Percentiles rank a stretch among this genome's conserved stretches.
Conservation (phyloP, 2,113 vertebrate genomes). For the Silurus glanis region DNA sequence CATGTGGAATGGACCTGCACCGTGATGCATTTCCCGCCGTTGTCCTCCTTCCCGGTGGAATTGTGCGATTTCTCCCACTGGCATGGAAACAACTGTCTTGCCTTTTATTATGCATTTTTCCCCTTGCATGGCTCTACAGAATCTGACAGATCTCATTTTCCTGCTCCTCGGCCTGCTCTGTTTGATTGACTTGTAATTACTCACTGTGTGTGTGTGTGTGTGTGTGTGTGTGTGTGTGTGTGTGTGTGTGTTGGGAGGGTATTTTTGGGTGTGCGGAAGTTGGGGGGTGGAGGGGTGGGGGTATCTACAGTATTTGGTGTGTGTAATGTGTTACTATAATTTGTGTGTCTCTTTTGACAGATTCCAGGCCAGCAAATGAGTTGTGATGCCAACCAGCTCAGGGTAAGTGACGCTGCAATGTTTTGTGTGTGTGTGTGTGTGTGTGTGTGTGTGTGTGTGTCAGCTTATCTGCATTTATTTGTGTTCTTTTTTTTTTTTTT, state of each 20-base stretch:
- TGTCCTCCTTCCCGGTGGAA: slow-evolving; percentile 33
- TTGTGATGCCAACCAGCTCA: slow-evolving; percentile 81
- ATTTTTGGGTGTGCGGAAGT: neutral
- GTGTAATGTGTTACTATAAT: slow-evolving; percentile 55
- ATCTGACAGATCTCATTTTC: slow-evolving; percentile 58
- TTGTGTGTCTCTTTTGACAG: slow-evolving; percentile 67
- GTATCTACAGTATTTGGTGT: slow-evolving; percentile 45
- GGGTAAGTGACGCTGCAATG: slow-evolving; percentile 74
- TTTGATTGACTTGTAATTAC: slow-evolving; percentile 59
- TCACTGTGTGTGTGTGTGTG: slow-evolving; percentile 20
- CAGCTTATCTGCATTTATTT: slow-evolving; percentile 10
- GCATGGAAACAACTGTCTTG: slow-evolving; percentile 33
- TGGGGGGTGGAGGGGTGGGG: neutral
- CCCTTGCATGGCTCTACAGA: slow-evolving; percentile 49
- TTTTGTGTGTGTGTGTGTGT: slow-evolving; percentile 17
- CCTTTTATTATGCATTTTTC: slow-evolving; percentile 19
- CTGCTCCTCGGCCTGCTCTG: slow-evolving; percentile 50
- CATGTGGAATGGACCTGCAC: slow-evolving; percentile 19
- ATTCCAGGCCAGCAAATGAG: slow-evolving; percentile 85
- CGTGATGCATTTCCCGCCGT: neutral
- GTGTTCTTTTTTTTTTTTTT: slow-evolving; percentile 1
- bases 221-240: neutral
- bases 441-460: slow-evolving; percentile 12
- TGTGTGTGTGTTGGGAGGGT: slow-evolving; percentile 8
- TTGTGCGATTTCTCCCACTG: neutral